Conservation (phyloP, 2,113 vertebrate species). For the Percina caprodes region DNA sequence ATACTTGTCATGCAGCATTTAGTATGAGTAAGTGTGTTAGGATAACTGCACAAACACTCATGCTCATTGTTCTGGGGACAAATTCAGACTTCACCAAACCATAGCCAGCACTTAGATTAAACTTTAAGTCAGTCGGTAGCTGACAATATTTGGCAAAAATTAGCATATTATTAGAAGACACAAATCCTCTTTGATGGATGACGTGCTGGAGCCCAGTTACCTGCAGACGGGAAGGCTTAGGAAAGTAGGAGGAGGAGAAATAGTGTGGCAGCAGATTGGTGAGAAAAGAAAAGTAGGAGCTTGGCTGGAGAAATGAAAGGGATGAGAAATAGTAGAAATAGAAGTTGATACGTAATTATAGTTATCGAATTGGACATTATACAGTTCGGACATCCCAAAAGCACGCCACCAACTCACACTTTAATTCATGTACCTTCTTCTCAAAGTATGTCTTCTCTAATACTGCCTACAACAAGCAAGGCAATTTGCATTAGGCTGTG, state of each 20-base stretch:
- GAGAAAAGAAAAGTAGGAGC: slow-evolving; percentile 70
- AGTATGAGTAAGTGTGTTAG: neutral
- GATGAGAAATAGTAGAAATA: slow-evolving; percentile 36
- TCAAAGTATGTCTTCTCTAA: slow-evolving; percentile 3
- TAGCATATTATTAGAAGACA: slow-evolving; percentile 56
- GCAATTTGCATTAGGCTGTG: neutral
- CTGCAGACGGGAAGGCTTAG: slow-evolving; percentile 61
- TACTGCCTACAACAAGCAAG: neutral
- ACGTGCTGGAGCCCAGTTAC: slow-evolving; percentile 58
- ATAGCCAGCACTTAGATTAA: slow-evolving; percentile 45
- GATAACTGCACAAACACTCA: neutral
- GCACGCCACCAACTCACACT: neutral
- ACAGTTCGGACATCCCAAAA: neutral
- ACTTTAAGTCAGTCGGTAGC: slow-evolving; percentile 17
- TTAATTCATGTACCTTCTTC: neutral
- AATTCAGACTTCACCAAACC: slow-evolving; percentile 33
- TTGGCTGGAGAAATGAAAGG: slow-evolving; percentile 74
- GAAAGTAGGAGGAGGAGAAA: slow-evolving; percentile 58
- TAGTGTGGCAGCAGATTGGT: slow-evolving; percentile 73
- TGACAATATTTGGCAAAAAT: slow-evolving; percentile 50
- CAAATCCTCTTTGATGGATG: slow-evolving; percentile 51
- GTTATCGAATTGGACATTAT: neutral
- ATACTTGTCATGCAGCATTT: slow-evolving; percentile 1
- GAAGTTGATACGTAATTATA: neutral
- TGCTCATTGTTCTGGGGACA: slow-evolving; percentile 13